Base-by-base conservation (phyloP, 2,888 invertebrate species). In the Sarcophaga subvicina region DNA sequence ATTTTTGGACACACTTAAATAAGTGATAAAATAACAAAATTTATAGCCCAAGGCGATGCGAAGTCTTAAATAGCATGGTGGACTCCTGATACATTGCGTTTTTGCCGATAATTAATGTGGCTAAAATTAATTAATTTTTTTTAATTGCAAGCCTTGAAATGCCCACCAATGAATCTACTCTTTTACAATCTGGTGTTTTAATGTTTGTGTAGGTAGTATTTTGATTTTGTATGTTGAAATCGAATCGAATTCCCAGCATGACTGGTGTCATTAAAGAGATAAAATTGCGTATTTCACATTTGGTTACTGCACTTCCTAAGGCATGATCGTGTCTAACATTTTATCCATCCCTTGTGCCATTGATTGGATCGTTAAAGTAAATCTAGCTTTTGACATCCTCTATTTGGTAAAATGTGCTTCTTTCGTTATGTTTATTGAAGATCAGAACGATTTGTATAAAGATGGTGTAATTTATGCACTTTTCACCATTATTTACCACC, bases 211-310 rank as follows among this genome's bases (percentile, higher is more conserved):
- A 84, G 87, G 87, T 63, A 37, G 84, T 79, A 77, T 71, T 82
- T 81, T 67, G 67, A 78, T 82, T 87, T 88, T 89, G 80, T 87
- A 87, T 85, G 85, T 54, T 80, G 78, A 88, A 86, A 88, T 88
- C 86, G 88, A 86, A 89, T 89, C 88, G 79, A 89, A 88, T 89
- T 88, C 89, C 64, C 89, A 89, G 88, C 89, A 88, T 89, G 89
- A 88, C 87, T 85, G 79, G 85, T 87, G 89, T 89, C 88, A 77
- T 83, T 83, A 86, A 69, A 71, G 75, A 86, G 89, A 88, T 88
- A 89, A 89, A 89, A 88, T 88, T 89, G 86, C 80, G 88, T 86
- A 88, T 87, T 88, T 84, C 71, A 78, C 84, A 84, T 81, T 83
- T 72, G 69, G 79, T 86, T 82, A 86, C 82, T 83, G 76, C 80